Evolutionary conservation across 2,888 invertebrate species (phyloP).

Genomic region (Luperina testacea): DNA sequence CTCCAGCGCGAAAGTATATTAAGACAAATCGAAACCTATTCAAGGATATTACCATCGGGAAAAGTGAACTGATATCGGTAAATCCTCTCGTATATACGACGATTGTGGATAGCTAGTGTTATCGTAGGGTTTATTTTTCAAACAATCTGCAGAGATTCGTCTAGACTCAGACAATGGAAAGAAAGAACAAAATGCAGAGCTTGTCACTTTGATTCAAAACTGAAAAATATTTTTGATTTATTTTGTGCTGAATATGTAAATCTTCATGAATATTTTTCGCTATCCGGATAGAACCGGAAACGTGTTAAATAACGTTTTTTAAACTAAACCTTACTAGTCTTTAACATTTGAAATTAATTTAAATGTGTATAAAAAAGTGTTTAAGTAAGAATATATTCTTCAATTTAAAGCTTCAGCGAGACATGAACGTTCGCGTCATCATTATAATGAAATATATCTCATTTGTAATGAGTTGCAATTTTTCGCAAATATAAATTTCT

Average conservation of each 20-base stretch:
- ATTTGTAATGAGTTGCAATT: constrained; percentile 58
- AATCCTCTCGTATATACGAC: constrained; percentile 22
- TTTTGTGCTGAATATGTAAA: neutral
- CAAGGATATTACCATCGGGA: constrained; percentile 20
- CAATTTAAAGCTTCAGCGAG: constrained; percentile 23
- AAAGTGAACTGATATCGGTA: constrained; percentile 27
- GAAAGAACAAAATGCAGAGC: neutral
- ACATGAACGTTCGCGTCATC: constrained; percentile 14
- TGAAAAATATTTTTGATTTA: neutral
- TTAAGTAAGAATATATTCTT: constrained; percentile 10
- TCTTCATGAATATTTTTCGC: neutral
- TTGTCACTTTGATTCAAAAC: neutral
- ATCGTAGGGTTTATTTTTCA: constrained; percentile 39
- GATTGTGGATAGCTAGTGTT: constrained; percentile 14
- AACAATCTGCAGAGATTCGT: constrained; percentile 23
- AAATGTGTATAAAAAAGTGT: too few relatives aligned
- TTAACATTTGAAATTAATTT: neutral
- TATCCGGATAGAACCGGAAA: neutral
- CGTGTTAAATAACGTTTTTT: too few relatives aligned
- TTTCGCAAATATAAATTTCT: constrained; percentile 40
- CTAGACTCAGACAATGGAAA: constrained; percentile 20
- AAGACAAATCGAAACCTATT: constrained; percentile 43
- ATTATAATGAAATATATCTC: constrained; percentile 51
- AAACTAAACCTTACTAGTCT: neutral
- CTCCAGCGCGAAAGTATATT: constrained; percentile 5